phyloP scores from a whole-genome alignment of 2,888 invertebrate genomes.

The Epistrophella euchroma region DNA sequence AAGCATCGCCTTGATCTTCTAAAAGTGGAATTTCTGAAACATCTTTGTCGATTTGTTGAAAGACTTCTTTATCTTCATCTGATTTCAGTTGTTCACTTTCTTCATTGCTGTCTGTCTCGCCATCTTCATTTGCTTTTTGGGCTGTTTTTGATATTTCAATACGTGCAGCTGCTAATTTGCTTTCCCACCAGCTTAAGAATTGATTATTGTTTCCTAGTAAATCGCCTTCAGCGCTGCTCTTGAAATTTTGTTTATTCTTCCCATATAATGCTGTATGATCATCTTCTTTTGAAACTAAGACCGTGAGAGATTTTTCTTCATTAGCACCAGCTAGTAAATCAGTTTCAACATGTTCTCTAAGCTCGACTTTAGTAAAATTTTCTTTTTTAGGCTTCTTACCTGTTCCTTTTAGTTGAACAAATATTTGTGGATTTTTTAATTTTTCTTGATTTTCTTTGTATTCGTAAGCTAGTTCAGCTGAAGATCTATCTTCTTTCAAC shows the following conservation, averaged over 20 bases:
- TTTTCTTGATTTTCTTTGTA: not conserved
- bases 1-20: not conserved
- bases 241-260: not conserved
- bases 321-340: too few species aligned
- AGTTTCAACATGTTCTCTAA: not conserved
- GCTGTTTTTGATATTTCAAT: not conserved
- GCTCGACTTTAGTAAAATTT: not conserved
- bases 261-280: not conserved
- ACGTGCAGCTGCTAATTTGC: conserved; percentile 24
- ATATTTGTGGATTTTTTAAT: not conserved
- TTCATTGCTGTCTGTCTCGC: not conserved
- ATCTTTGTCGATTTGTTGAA: not conserved
- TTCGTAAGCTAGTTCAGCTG: not conserved
- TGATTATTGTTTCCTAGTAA: too few species aligned
- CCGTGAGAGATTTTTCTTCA: not conserved
- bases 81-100: not conserved
- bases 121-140: not conserved
- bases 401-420: too few species aligned
- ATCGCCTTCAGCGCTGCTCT: not conserved
- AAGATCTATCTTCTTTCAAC: too few species aligned
- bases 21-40: too few species aligned
- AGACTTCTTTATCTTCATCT: not conserved
- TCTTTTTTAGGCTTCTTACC: too few species aligned
- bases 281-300: not conserved
- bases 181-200: conserved; percentile 38